Conservation (phyloP, 2,113 vertebrate genomes). For the Syrmaticus mikado region DNA sequence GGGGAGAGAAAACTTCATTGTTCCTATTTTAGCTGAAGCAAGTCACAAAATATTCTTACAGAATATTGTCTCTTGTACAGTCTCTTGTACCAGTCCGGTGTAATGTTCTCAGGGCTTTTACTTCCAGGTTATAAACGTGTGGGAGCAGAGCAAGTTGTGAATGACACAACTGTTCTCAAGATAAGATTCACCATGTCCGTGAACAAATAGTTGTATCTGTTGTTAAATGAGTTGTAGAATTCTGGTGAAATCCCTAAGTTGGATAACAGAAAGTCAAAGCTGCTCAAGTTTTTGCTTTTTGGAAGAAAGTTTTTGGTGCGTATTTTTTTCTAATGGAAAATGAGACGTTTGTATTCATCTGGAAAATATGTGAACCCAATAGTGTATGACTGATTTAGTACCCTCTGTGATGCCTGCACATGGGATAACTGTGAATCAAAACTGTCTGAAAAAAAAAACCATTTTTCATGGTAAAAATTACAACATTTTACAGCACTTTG, state of each 20-base stretch:
- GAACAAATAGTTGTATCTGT: background rate
- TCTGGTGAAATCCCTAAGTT: background rate
- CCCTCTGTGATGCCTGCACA: background rate
- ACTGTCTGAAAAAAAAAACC: background rate
- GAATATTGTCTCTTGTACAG: background rate
- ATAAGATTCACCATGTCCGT: background rate
- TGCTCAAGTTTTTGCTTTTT: background rate
- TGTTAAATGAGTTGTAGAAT: background rate
- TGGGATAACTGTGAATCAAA: background rate
- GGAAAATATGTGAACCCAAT: background rate
- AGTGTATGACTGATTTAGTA: background rate
- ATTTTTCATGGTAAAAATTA: background rate
- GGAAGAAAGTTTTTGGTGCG: accelerated
- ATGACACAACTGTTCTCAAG: background rate
- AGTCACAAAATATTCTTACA: background rate
- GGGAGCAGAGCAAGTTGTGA: background rate
- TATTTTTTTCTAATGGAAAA: background rate
- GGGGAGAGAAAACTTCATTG: background rate
- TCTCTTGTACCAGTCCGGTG: background rate
- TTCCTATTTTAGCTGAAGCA: background rate
- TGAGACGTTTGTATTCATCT: background rate
- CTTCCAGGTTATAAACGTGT: background rate
- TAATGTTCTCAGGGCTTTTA: background rate
- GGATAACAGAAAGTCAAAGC: background rate
- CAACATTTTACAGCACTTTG: background rate